Conservation (phyloP, 1,140 invertebrate genomes). For the Drepana arcuata region DNA sequence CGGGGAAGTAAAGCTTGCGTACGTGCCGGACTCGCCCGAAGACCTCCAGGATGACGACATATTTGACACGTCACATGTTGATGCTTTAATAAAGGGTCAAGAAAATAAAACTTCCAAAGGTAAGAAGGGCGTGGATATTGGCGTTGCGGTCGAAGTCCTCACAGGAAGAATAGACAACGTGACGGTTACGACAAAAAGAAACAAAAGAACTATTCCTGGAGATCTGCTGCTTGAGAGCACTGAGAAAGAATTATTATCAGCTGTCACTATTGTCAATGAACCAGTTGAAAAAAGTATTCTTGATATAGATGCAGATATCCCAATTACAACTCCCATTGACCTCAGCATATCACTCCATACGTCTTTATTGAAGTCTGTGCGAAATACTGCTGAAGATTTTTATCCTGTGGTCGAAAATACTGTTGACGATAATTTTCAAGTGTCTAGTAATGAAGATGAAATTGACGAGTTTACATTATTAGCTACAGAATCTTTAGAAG, state of each 20-base stretch:
- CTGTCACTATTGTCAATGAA: conserved; percentile 15
- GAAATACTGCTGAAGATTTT: conserved; percentile 31
- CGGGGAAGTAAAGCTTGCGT: conserved; percentile 88
- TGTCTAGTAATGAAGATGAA: conserved; percentile 62
- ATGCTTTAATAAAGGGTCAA: conserved; percentile 85
- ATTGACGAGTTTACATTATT: conserved; percentile 83
- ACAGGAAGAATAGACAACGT: conserved; percentile 84
- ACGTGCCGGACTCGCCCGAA: conserved; percentile 87
- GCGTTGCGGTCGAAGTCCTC: conserved; percentile 87
- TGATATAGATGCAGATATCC: conserved; percentile 80
- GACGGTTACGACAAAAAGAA: conserved; percentile 73
- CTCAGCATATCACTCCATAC: conserved; percentile 75
- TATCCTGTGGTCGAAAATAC: background rate
- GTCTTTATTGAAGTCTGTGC: conserved; percentile 65
- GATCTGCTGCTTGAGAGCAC: conserved; percentile 81
- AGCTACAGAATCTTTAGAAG: conserved; percentile 80
- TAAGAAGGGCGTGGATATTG: conserved; percentile 85
- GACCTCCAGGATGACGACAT: conserved; percentile 78
- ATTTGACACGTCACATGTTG: conserved; percentile 90
- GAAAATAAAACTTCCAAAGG: conserved; percentile 80
- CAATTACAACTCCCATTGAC: conserved; percentile 75
- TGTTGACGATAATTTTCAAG: conserved; percentile 8
- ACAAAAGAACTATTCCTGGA: conserved; percentile 74
- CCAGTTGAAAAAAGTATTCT: conserved; percentile 76
- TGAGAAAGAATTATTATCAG: conserved; percentile 60